Percentiles rank a stretch among this genome's conserved stretches.
Conservation (phyloP, 2,888 invertebrate species). For the Conus canariensis region DNA sequence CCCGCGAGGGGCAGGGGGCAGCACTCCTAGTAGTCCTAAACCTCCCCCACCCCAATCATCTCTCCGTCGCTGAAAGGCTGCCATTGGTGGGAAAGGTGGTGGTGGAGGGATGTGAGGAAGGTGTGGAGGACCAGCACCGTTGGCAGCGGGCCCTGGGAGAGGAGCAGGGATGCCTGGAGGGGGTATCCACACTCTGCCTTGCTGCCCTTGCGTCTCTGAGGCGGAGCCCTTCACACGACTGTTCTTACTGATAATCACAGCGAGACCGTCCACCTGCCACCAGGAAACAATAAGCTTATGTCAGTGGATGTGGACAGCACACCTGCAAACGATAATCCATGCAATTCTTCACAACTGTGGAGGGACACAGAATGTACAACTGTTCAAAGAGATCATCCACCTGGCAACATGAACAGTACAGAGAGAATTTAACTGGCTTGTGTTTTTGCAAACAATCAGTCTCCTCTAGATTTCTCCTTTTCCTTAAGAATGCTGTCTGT, state of each 20-base stretch:
- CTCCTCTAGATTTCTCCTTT: too few relatives aligned
- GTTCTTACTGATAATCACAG: slow-evolving; percentile 76
- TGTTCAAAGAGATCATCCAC: too few relatives aligned
- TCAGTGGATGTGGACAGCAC: too few relatives aligned
- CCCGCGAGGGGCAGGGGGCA: not conserved
- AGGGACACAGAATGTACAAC: too few relatives aligned
- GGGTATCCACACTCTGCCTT: slow-evolving; percentile 57
- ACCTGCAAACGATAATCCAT: too few relatives aligned
- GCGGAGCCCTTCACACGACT: slow-evolving; percentile 18
- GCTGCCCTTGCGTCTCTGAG: slow-evolving; percentile 11
- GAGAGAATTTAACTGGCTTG: too few relatives aligned
- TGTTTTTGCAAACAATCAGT: too few relatives aligned
- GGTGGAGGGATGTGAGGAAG: slow-evolving; percentile 25
- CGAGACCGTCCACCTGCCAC: slow-evolving; percentile 74
- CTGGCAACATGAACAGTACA: too few relatives aligned
- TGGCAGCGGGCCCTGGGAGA: slow-evolving; percentile 14
- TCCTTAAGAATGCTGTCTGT: too few relatives aligned
- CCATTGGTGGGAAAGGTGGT: slow-evolving; percentile 8
- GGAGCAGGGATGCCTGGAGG: slow-evolving; percentile 52
- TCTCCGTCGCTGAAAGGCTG: slow-evolving; percentile 19
- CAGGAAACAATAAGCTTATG: too few relatives aligned
- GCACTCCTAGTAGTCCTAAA: not conserved
- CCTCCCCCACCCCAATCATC: not conserved
- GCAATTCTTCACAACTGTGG: too few relatives aligned
- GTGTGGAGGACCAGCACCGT: slow-evolving; percentile 7